Evolutionary conservation across 2,797 vertebrate genomes (phyloP), one percentile per base, ranked within the genome.

Genomic region (Phalloptychus januarius): DNA sequence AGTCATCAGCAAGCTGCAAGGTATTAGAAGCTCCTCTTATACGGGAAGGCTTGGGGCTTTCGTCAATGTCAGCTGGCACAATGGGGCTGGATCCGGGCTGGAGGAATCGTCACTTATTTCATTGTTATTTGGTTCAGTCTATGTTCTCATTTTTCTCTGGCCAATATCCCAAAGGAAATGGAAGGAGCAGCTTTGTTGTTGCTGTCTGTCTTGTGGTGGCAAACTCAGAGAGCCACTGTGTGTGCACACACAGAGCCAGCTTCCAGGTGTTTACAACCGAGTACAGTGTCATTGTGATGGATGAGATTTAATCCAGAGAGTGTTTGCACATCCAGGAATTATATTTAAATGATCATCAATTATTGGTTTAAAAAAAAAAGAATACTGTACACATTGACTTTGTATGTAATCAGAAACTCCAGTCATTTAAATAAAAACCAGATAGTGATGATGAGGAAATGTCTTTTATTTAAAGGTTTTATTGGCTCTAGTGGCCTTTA

Each of bases 1-100:
- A 95, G 95, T 93, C 93, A 96, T 96, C 95, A 95, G 91, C 94
- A 90, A 85, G 76, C 89, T 76, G 91, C 85, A 25, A 83, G 88
- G 88, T 90, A 91, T 92, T 87, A 90, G 83, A 88, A 33, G 86
- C 77, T 87, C 72, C 84, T 88, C 88, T 85, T 85, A 79, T 74
- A 86, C 28, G 67, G 83, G 77, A 89, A 82, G 79, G 86, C 85
- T 87, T 48, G 0, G 84, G 82, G 88, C 79, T 92, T 94, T 73
- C 73, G 93, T 96, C 95, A 95, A 93, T 95, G 93, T 91, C 89
- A 90, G 80, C 78, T 48, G 83, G 86, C 82, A 92, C 91, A 92
- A 91, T 87, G 72, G 86, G 85, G 83, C 80, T 12, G 78, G 80
- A 85, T 84, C 78, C 38, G 52, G 48, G 81, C 84, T 12, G 75